Evolutionary conservation across 2,797 vertebrate genomes (phyloP).

Genomic region (Novumbra hubbsi): DNA sequence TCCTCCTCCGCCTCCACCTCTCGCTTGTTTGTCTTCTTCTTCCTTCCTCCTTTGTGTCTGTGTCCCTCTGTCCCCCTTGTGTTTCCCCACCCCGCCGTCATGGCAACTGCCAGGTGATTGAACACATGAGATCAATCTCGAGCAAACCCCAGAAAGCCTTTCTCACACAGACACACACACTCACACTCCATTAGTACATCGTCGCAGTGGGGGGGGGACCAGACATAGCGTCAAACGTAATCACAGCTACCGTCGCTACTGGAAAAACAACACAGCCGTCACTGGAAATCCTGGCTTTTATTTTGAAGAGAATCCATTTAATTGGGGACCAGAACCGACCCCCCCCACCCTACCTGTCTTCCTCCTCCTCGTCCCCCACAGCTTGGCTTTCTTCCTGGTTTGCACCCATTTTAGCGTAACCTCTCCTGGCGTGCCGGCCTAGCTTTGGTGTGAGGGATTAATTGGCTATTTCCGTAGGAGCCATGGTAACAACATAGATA

Average conservation of each 20-base stretch:
- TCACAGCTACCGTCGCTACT: neutral
- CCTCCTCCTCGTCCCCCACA: neutral
- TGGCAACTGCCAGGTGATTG: conserved; percentile 34
- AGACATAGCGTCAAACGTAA: neutral
- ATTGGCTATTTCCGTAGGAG: conserved; percentile 52
- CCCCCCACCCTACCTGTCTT: neutral
- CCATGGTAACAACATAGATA: conserved; percentile 56
- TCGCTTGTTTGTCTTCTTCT: neutral
- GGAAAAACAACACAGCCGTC: conserved; percentile 18
- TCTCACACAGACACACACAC: neutral
- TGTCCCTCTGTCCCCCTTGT: conserved; percentile 1
- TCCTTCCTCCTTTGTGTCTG: conserved; percentile 5
- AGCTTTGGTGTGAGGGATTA: conserved; percentile 57
- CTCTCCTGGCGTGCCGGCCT: conserved; percentile 43
- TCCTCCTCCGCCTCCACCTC: conserved; percentile 4
- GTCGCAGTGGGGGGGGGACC: neutral
- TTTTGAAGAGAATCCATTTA: conserved; percentile 32
- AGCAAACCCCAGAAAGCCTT: conserved; percentile 17
- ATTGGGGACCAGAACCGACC: conserved; percentile 17
- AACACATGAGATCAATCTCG: conserved; percentile 19
- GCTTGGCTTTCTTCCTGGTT: conserved; percentile 10
- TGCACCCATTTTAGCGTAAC: conserved; percentile 34
- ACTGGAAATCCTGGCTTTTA: conserved; percentile 11
- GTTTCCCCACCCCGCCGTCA: conserved; percentile 17
- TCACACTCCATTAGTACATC: conserved; percentile 2